Percentiles rank a stretch among this genome's conserved stretches.
phyloP scores from a whole-genome alignment of 2,797 vertebrate genomes.

The Sebastiscus albofasciatus region DNA sequence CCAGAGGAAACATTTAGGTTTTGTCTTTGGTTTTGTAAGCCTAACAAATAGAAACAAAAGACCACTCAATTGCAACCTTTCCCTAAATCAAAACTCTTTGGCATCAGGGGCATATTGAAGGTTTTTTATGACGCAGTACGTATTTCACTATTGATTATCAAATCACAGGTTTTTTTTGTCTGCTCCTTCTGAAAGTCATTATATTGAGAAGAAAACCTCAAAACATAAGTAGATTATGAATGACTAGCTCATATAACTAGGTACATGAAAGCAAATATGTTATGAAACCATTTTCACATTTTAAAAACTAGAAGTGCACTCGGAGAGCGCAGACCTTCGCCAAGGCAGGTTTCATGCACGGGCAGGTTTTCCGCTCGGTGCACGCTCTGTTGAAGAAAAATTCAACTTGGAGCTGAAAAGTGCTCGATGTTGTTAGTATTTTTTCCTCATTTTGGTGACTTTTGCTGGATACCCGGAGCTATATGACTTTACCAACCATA shows the following conservation, averaged over 20 bases:
- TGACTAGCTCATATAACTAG: neutral
- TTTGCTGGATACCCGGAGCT: too few species aligned
- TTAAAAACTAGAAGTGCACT: too few species aligned
- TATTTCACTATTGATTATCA: neutral
- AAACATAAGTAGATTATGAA: neutral
- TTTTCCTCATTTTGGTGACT: too few species aligned
- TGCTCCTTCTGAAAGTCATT: neutral
- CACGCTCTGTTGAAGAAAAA: too few species aligned
- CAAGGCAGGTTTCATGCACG: too few species aligned
- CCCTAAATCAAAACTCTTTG: conserved; percentile 19
- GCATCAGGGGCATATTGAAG: neutral
- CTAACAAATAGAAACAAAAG: conserved; percentile 64
- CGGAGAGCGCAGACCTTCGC: too few species aligned
- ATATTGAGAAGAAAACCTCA: neutral
- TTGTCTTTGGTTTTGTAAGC: conserved; percentile 65
- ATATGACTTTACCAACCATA: too few species aligned
- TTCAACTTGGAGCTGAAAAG: too few species aligned
- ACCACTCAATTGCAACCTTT: conserved; percentile 49
- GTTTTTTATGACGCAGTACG: conserved; percentile 3
- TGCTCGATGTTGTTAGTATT: too few species aligned
- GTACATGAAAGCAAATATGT: neutral
- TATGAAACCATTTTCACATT: neutral
- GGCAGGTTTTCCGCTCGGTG: too few species aligned
- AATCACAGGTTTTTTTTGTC: neutral
- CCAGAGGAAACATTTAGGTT: conserved; percentile 70